Percentiles rank a stretch among this genome's conserved stretches.
phyloP scores from a whole-genome alignment of 2,888 invertebrate species.

The Harpalus rufipes region DNA sequence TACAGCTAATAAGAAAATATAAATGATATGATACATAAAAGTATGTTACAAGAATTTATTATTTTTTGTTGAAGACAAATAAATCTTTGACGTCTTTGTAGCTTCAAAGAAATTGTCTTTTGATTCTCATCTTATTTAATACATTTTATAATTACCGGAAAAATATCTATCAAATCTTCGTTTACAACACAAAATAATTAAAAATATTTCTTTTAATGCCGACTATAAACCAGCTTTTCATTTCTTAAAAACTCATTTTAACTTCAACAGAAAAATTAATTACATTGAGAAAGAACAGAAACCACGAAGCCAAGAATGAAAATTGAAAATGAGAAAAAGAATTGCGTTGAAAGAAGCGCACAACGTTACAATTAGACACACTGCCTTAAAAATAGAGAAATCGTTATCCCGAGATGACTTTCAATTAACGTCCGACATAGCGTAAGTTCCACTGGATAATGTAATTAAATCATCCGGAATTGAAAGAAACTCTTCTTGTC shows the following conservation, averaged over 20 bases:
- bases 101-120: too few relatives aligned
- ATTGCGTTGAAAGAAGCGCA: conserved; percentile 42
- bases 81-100: too few relatives aligned
- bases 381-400: conserved; percentile 41
- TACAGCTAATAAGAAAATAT: too few relatives aligned
- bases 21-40: too few relatives aligned
- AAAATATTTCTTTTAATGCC: conserved; percentile 17
- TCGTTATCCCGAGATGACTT: conserved; percentile 46
- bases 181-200: conserved; percentile 33
- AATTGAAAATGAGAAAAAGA: conserved; percentile 49
- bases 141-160: too few relatives aligned
- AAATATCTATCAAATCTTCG: neutral
- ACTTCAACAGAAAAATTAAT: conserved; percentile 50
- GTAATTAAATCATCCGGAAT: conserved; percentile 42
- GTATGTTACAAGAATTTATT: too few relatives aligned
- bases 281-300: conserved; percentile 37
- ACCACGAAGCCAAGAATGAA: conserved; percentile 5
- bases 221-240: conserved; percentile 21
- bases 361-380: conserved; percentile 44
- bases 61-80: too few relatives aligned
- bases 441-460: conserved; percentile 13
- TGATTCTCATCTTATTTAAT: too few relatives aligned
- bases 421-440: conserved; percentile 35
- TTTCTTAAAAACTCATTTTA: conserved; percentile 40
- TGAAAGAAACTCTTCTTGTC: conserved; percentile 30